Percentiles rank a stretch among this genome's conserved stretches.
These are phyloP conservation scores for Pteria penguin DNA, from an alignment of 2,888 invertebrate genomes.

Conservation along the genomic window DNA sequence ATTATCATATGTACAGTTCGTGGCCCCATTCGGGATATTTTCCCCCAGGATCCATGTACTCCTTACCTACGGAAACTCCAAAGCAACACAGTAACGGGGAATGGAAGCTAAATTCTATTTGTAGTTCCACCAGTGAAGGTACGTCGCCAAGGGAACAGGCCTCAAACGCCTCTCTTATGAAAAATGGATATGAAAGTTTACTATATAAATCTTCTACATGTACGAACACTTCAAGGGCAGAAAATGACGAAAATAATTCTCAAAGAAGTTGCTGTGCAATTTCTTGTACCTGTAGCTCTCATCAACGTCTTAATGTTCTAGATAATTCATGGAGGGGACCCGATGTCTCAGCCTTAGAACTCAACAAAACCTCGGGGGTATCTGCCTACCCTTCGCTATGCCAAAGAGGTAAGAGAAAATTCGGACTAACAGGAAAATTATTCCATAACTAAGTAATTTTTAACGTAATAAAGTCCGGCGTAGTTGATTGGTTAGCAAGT, in stretches of 20 bases:
- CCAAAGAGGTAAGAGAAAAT: conserved; percentile 65
- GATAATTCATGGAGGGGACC: conserved; percentile 69
- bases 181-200: conserved; percentile 68
- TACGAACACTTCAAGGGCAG: conserved; percentile 43
- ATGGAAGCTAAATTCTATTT: conserved; percentile 70
- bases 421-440: no score
- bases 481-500: no score
- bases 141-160: conserved; percentile 55
- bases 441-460: no score
- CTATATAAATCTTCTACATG: conserved; percentile 63
- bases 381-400: conserved; percentile 68
- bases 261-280: conserved; percentile 71
- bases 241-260: conserved; percentile 49
- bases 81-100: conserved; percentile 66
- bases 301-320: conserved; percentile 65
- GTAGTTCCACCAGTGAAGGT: conserved; percentile 59
- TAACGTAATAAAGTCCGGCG: no score
- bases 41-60: conserved; percentile 67
- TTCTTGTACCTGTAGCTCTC: conserved; percentile 68
- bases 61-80: conserved; percentile 64
- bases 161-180: conserved; percentile 48
- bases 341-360: conserved; percentile 66
- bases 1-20: conserved; percentile 72
- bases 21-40: conserved; percentile 72
- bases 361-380: conserved; percentile 66